phyloP scores from a whole-genome alignment of 2,888 invertebrate species.

The Petrolisthes manimaculis region DNA sequence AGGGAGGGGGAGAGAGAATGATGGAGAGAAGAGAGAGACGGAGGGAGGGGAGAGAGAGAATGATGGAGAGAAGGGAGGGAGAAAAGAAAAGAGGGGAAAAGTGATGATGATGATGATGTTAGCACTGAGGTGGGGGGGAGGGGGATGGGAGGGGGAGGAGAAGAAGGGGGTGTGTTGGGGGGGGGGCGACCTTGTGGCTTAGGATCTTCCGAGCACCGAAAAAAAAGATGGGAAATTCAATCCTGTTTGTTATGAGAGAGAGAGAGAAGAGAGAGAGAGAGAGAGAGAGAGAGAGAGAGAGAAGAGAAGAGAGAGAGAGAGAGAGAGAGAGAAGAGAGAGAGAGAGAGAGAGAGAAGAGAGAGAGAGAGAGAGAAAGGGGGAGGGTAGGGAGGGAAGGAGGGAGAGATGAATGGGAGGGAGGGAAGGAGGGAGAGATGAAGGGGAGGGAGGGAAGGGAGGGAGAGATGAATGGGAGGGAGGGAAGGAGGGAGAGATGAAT shows the following conservation, averaged over 20 bases:
- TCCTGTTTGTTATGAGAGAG: neutral
- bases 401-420: conserved; percentile 23
- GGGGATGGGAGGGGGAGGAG: neutral
- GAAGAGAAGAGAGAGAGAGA: neutral
- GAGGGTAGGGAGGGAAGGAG: conserved; percentile 18
- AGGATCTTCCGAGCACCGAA: neutral
- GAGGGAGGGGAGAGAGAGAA: neutral
- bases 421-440: neutral
- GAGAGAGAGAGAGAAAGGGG: conserved; percentile 22
- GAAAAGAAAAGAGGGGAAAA: neutral
- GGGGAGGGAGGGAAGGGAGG: neutral
- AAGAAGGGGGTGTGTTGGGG: neutral
- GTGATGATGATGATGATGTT: neutral
- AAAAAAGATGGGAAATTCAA: conserved; percentile 5
- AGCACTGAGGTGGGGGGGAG: neutral
- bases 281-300: neutral
- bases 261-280: neutral
- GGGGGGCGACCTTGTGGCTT: neutral
- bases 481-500: neutral
- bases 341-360: neutral
- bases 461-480: neutral
- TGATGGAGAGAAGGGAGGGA: neutral
- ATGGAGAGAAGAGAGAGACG: neutral
- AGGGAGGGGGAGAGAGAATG: neutral
- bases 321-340: neutral